Evolutionary conservation across 2,888 invertebrate species (phyloP), one percentile per base, ranked within the genome.

Genomic region (Cryptus armator): DNA sequence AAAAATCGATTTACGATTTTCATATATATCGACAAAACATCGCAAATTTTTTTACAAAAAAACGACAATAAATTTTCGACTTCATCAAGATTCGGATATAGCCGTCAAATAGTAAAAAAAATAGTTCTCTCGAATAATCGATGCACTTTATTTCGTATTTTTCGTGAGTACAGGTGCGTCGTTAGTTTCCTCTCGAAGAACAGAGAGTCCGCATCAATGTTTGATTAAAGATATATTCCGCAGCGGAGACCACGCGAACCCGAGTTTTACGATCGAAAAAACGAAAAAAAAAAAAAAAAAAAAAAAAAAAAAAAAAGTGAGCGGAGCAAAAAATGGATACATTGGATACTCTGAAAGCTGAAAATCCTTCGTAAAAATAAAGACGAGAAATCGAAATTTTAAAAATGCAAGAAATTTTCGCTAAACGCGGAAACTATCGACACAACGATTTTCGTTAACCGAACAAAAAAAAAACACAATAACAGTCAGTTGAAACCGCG

Each of bases 401-500:
- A 37, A 7, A 9, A 37, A 37, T 7, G 37, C 0, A 37, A 37
- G 37, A 37, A 37, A 37, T 37, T 37, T 37, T 1, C 7, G 37
- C 10, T 16, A 3, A 1, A 56, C 56, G 24, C 24, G 9, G 10
- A 56, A 56, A 24, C 10, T 10, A 12, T 16, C 56, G 56, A 16
- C 10, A 19, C 19, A 53, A 19, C 9, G 56, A 56, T 19, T 37
- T 56, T 56, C 24, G 19, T 56, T 19, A 12, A 19, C 14, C 24
- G 24, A 56, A 19, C 56, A 56, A 24, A 56, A 10, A 19, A 56
- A 24, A 56, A 24, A 53, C 53, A n/a, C 24, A 16, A 78, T 62
- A 48, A 78, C 19, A 68, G n/a, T 48, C 56, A 6, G 32, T 46
- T 78, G 68, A 78, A 70, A 24, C 24, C 59, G 9, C 16, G 46